These are phyloP conservation scores for Nyctalus aviator DNA, from an alignment of 2,797 vertebrate genomes.

Conservation along the genomic window DNA sequence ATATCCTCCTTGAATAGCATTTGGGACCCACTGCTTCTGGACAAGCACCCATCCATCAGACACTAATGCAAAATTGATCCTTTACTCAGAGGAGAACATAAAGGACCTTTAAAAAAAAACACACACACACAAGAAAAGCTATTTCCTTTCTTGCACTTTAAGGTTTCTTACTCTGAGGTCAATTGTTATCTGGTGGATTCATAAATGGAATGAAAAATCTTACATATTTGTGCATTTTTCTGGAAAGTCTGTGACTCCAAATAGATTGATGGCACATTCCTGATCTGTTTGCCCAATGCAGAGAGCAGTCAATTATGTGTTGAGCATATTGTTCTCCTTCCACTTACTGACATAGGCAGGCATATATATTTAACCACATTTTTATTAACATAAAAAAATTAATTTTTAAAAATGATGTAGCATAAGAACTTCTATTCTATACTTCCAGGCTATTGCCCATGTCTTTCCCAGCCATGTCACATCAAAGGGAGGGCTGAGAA, in stretches of 20 bases:
- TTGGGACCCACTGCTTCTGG: background rate
- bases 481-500: background rate
- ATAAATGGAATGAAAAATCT: background rate
- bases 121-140: background rate
- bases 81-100: background rate
- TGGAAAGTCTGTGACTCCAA: background rate
- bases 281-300: background rate
- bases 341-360: background rate
- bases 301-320: background rate
- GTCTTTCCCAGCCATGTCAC: background rate
- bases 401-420: background rate
- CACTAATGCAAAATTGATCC: background rate
- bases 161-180: background rate
- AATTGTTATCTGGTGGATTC: background rate
- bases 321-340: background rate
- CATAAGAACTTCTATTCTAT: background rate
- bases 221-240: background rate
- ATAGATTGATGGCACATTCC: background rate
- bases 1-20: background rate
- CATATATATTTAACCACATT: background rate
- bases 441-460: background rate
- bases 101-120: background rate
- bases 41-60: background rate
- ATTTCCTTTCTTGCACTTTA: background rate
- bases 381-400: slow-evolving; percentile 1